Evolutionary conservation across 2,888 invertebrate species (phyloP), one percentile per base, ranked within the genome.

Genomic region (Chalcosyrphus nemorum): DNA sequence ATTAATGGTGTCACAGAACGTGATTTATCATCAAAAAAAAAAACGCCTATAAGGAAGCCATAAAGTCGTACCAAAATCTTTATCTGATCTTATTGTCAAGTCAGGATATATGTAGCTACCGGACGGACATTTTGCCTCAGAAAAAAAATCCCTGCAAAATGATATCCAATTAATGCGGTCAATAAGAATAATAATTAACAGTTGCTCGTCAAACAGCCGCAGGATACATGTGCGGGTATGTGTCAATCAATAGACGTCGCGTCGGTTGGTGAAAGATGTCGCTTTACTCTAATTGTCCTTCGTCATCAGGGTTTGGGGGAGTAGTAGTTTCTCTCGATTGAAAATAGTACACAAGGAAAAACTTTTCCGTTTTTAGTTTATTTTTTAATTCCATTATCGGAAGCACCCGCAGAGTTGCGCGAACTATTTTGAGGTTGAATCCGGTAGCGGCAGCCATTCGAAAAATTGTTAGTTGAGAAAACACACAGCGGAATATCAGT

Each of bases 21-120:
- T 70, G 71, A 78, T 78, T 71, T 71, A 71, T 78, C 65, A 65
- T 65, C 65, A 17, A 41, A 71, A 32, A 50, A 9, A 72, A n/a
- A n/a, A n/a, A n/a, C n/a, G n/a, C n/a, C n/a, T n/a, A n/a, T n/a
- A n/a, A n/a, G n/a, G n/a, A n/a, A 65, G 52, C 38, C 78, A 71
- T 57, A n/a, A 43, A 78, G 71, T 78, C 78, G 43, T 78, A 43
- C 56, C 24, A 68, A 52, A 50, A 50, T 66, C 27, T 7, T 19
- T 66, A 41, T 50, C 38, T 66, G 38, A 75, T 52, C 32, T 32
- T 24, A 35, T 59, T 43, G 52, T 19, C 54, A 17, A 27, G 38
- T 2, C 50, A 43, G 45, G 29, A 52, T 41, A 54, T 13, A 29
- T 0, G n/a, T n/a, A n/a, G n/a, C n/a, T n/a, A n/a, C n/a, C n/a